Evolutionary conservation across 2,113 vertebrate species (phyloP).

Genomic region (Osmerus mordax): DNA sequence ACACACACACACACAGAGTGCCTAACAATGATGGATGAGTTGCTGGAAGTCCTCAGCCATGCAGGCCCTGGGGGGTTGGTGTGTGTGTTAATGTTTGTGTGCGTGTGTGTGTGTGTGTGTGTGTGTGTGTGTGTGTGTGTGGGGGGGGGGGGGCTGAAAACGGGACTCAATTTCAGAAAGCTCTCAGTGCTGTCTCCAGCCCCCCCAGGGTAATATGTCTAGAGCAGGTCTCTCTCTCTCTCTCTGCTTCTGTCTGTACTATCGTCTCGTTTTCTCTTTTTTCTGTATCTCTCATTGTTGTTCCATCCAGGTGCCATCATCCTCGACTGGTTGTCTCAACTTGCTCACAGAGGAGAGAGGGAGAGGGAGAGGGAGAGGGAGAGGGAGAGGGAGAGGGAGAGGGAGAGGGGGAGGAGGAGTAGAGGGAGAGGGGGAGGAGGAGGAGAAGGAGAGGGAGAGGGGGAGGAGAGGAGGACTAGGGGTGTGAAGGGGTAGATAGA

Average conservation of each 20-base stretch:
- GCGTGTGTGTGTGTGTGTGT: background rate
- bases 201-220: too few species aligned
- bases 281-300: too few species aligned
- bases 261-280: too few species aligned
- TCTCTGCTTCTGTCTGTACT: background rate
- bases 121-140: background rate
- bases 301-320: too few species aligned
- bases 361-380: too few species aligned
- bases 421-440: background rate
- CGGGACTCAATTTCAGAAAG: background rate
- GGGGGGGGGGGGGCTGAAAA: background rate
- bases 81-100: background rate
- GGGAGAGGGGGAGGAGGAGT: too few species aligned
- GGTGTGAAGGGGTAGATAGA: conserved; percentile 1
- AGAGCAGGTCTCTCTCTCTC: background rate
- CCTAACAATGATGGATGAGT: conserved; percentile 63
- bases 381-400: too few species aligned
- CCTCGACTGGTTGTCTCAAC: too few species aligned
- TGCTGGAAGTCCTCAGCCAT: conserved; percentile 36
- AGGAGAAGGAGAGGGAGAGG: background rate
- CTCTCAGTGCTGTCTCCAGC: too few species aligned
- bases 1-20: background rate
- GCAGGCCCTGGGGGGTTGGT: background rate
- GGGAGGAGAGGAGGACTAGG: background rate
- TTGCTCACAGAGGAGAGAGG: too few species aligned